These are phyloP conservation scores for Salpingus planirostris DNA, from an alignment of 2,888 invertebrate species.

Conservation along the genomic window DNA sequence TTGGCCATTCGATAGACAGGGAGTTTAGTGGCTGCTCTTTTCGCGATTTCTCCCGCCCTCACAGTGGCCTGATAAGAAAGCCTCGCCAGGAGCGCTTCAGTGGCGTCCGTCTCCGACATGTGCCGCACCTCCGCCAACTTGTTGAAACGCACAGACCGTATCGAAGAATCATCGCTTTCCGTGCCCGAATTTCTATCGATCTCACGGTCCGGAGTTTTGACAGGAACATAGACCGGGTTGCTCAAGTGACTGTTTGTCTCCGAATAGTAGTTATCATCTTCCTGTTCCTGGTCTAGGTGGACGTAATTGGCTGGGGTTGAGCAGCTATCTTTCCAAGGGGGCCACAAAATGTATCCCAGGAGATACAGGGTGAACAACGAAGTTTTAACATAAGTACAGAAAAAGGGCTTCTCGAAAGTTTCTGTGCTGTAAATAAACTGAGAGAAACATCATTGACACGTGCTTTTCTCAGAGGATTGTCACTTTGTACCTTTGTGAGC, in stretches of 20 bases:
- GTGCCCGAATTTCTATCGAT: constrained; percentile 56
- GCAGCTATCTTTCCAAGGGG: constrained; percentile 85
- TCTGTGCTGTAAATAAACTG: constrained; percentile 81
- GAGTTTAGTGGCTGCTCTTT: constrained; percentile 66
- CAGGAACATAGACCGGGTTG: constrained; percentile 86
- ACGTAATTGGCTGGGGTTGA: constrained; percentile 53
- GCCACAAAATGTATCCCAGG: constrained; percentile 78
- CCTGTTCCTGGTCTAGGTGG: constrained; percentile 65
- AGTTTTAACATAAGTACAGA: constrained; percentile 91
- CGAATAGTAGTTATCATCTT: constrained; percentile 70
- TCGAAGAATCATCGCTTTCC: constrained; percentile 77
- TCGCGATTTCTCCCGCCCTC: constrained; percentile 70
- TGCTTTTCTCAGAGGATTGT: too few relatives aligned
- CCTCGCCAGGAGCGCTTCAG: constrained; percentile 85
- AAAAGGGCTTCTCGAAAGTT: constrained; percentile 87
- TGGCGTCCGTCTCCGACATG: constrained; percentile 83
- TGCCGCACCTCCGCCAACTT: constrained; percentile 84
- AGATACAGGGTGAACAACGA: constrained; percentile 90
- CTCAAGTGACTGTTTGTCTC: constrained; percentile 54
- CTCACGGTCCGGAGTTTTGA: constrained; percentile 57
- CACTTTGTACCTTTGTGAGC: constrained; percentile 88
- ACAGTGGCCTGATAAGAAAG: constrained; percentile 90
- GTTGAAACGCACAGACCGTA: constrained; percentile 73
- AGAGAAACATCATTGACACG: too few relatives aligned
- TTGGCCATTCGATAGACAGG: constrained; percentile 69